A percentile compares a stretch with the other conserved stretches of the same genome.
These are phyloP conservation scores for Synanthedon formicaeformis DNA, from an alignment of 2,888 invertebrate species.

Conservation along the genomic window DNA sequence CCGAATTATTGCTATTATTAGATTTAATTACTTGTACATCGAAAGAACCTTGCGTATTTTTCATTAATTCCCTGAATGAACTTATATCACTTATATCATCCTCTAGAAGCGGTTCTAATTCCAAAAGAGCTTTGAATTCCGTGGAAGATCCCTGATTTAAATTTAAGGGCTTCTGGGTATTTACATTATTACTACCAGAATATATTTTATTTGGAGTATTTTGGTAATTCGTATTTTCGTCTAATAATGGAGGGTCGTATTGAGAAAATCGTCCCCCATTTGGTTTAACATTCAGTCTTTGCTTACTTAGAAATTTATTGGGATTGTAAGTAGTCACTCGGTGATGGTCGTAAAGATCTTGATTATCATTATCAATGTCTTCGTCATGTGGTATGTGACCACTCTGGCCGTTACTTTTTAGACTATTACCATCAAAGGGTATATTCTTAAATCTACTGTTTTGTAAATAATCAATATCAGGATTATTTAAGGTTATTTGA, in stretches of 20 bases:
- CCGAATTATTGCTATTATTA: constrained; percentile 29
- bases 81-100: constrained; percentile 67
- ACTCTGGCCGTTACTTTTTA: constrained; percentile 55
- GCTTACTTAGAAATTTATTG: constrained; percentile 42
- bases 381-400: constrained; percentile 53
- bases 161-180: constrained; percentile 15
- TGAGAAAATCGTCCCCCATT: constrained; percentile 34
- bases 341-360: constrained; percentile 54
- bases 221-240: constrained; percentile 24
- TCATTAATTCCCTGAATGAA: constrained; percentile 61
- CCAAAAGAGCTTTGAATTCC: constrained; percentile 62
- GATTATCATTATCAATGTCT: constrained; percentile 50
- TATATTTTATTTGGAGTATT: constrained; percentile 25
- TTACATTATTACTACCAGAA: constrained; percentile 21
- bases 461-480: constrained; percentile 62
- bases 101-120: constrained; percentile 70
- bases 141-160: constrained; percentile 25
- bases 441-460: constrained; percentile 57
- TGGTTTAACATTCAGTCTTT: constrained; percentile 49
- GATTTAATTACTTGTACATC: constrained; percentile 70
- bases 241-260: constrained; percentile 24
- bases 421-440: constrained; percentile 61
- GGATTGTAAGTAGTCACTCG: constrained; percentile 64
- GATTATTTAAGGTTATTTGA: constrained; percentile 73
- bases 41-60: constrained; percentile 53